These are phyloP conservation scores for Mus spicilegus DNA, from an alignment of 2,113 vertebrate genomes.

Conservation along the genomic window DNA sequence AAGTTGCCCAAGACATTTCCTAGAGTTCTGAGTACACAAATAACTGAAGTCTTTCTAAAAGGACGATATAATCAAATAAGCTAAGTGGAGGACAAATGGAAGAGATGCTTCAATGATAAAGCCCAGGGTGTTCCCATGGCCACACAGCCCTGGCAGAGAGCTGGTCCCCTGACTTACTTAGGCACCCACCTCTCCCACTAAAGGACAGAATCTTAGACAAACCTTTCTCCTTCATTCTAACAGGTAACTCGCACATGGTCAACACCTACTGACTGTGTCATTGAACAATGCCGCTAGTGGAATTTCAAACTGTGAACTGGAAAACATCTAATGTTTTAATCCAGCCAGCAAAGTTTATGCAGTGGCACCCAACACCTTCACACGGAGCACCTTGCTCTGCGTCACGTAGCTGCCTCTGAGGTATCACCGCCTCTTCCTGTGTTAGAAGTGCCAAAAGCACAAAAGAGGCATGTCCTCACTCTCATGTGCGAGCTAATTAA, in stretches of 20 bases:
- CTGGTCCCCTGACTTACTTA: not conserved
- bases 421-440: not conserved
- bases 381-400: not conserved
- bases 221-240: not conserved
- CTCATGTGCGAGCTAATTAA: not conserved
- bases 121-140: not conserved
- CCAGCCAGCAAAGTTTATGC: not conserved
- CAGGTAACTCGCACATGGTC: not conserved
- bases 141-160: not conserved
- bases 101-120: not conserved
- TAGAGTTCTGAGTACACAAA: not conserved
- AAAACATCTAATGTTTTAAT: not conserved
- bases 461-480: not conserved
- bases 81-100: not conserved
- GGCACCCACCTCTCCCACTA: not conserved
- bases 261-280: not conserved
- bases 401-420: not conserved
- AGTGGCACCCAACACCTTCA: not conserved
- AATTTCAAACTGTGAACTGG: not conserved
- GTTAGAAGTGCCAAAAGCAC: not conserved
- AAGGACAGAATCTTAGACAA: not conserved
- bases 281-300: not conserved
- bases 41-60: constrained; percentile 46
- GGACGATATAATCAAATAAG: not conserved
- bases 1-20: not conserved